Evolutionary conservation across 2,113 vertebrate species (phyloP), one percentile per base, ranked within the genome.

Genomic region (Xiphophorus hellerii): DNA sequence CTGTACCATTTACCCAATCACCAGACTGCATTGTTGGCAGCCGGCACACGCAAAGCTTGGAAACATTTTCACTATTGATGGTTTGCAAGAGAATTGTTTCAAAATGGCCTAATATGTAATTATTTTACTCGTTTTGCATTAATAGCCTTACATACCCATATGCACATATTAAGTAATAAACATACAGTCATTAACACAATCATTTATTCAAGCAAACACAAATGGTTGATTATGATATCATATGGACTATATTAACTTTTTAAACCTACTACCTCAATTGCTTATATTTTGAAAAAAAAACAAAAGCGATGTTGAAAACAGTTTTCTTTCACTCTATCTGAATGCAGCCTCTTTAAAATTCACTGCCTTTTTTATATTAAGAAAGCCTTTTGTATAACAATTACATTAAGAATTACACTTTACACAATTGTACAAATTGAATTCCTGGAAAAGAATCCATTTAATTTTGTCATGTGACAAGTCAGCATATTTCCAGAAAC

Each of bases 401-500:
- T 78, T 85, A 0, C 31, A 68, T 65, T n/a, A 27, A 73, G 64
- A 83, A 69, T 39, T 79, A 35, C 73, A 77, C 5, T 5, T 48
- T 20, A 48, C 44, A 7, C 71, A 74, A 80, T 84, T 90, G 68
- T 68, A 62, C 73, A 83, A 76, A 81, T 67, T 80, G 84, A 75
- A 80, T 84, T 79, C 79, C 84, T 66, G 60, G 67, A 78, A 67
- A 73, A 75, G 20, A 58, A 67, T 54, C 61, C 39, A 33, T 13
- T 13, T 76, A 44, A 77, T 86, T 88, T 61, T 72, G 82, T 80
- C 67, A 74, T 88, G 73, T 66, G 62, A 73, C 71, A 76, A 81
- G 83, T 82, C 82, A 80, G 78, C 71, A 58, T 74, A 82, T 78
- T 82, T 84, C 27, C 66, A 81, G 68, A 84, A 81, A 77, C 70